Evolutionary conservation across 1,140 invertebrate species (phyloP), one percentile per base, ranked within the genome.

Genomic region (Drosophila kurseongensis): DNA sequence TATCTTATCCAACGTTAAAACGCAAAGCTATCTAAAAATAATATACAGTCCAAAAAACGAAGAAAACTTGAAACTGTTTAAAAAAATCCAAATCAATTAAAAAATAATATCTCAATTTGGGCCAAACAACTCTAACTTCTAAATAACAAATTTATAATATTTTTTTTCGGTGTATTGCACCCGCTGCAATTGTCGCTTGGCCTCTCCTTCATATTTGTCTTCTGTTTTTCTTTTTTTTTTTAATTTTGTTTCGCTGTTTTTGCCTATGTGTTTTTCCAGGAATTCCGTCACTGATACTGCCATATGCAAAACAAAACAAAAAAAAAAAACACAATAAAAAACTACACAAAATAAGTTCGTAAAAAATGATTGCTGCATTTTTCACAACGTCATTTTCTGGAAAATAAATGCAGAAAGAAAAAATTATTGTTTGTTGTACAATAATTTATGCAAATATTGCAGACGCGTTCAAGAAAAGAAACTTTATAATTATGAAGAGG

Each of bases 381-480:
- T 88, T 85, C 82, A 84, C 81, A 84, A 86, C 81, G 81, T 85
- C 78, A 85, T 85, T 88, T 86, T 83, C 67, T 80, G 75, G 75
- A 86, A 86, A 85, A 77, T 61, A 74, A 85, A 85, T 77, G 69
- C 75, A 82, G 27, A 38, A 52, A 60, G 54, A 50, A 59, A 75
- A 69, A 75, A 76, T 66, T 71, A 75, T 78, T 85, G 74, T 86
- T 81, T 86, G 78, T 86, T 81, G 82, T 86, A 83, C 67, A 83
- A 83, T 73, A 83, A 79, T 88, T 88, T 88, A 88, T 88, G 83
- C 83, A 86, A 88, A 86, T 88, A 88, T 88, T 86, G 84, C 83
- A 89, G 79, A 86, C 77, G 77, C 81, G 73, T 57, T 59, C 18
- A 77, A 69, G 75, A 84, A 83, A 41, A 67, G 74, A 59, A 48